phyloP scores from a whole-genome alignment of 2,888 invertebrate genomes.

The Drosophila infuscata region DNA sequence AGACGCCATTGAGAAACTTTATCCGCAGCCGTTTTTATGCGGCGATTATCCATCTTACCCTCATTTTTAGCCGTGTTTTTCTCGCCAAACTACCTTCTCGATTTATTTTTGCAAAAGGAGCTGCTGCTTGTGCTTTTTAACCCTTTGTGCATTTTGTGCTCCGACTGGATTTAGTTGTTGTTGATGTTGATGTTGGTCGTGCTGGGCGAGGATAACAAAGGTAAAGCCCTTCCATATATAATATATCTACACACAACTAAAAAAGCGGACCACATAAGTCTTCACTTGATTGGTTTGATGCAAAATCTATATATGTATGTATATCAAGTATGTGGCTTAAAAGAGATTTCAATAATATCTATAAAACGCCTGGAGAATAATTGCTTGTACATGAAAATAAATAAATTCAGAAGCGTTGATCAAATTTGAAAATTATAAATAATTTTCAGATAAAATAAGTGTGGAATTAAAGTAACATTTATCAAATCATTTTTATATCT shows the following conservation, averaged over 20 bases:
- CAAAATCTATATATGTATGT: neutral
- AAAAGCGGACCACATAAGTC: neutral
- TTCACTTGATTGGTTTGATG: neutral
- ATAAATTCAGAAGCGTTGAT: neutral
- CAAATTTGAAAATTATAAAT: neutral
- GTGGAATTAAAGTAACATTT: too few relatives aligned
- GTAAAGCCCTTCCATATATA: conserved; percentile 7
- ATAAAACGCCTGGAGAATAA: neutral
- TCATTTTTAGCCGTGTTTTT: conserved; percentile 65
- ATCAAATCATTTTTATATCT: neutral
- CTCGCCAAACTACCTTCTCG: conserved; percentile 45
- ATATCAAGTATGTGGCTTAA: neutral
- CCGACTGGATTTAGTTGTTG: conserved; percentile 22
- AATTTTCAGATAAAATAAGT: neutral
- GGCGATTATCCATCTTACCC: conserved; percentile 76
- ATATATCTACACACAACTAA: conserved; percentile 9
- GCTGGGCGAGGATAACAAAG: conserved; percentile 11
- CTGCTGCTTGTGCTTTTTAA: conserved; percentile 39
- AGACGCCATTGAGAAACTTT: conserved; percentile 56
- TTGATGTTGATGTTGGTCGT: conserved; percentile 30
- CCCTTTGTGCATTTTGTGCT: conserved; percentile 32
- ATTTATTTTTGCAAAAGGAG: conserved; percentile 36
- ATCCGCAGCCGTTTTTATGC: conserved; percentile 59
- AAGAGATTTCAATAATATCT: neutral
- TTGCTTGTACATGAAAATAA: neutral